These are phyloP conservation scores for Mesoclemmys tuberculata DNA, from an alignment of 2,113 vertebrate genomes.

Conservation along the genomic window DNA sequence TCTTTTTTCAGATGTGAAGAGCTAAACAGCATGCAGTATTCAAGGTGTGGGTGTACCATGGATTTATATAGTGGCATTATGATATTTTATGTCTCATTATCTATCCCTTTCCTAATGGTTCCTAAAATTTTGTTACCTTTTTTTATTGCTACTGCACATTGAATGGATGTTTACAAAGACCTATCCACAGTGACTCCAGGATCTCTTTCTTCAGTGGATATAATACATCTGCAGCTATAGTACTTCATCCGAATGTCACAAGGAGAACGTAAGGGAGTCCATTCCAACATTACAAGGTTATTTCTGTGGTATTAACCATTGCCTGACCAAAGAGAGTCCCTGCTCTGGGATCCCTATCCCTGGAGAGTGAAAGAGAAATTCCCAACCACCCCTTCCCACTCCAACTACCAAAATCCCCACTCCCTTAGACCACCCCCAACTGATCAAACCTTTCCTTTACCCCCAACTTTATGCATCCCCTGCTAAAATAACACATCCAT, in stretches of 20 bases:
- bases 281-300: conserved; percentile 25
- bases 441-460: neutral
- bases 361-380: conserved; percentile 1
- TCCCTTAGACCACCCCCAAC: neutral
- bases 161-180: too few relatives aligned
- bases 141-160: too few relatives aligned
- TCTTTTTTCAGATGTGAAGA: too few relatives aligned
- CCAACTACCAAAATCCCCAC: neutral
- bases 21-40: too few relatives aligned
- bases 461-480: neutral
- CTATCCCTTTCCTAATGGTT: too few relatives aligned
- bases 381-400: conserved; percentile 6
- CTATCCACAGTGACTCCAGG: too few relatives aligned
- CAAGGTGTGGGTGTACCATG: too few relatives aligned
- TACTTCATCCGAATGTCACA: conserved; percentile 52
- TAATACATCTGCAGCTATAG: neutral
- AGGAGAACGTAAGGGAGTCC: conserved; percentile 41
- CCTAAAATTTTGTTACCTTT: too few relatives aligned
- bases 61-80: too few relatives aligned
- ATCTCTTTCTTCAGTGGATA: too few relatives aligned
- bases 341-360: conserved; percentile 54
- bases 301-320: conserved; percentile 40
- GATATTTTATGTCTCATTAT: too few relatives aligned
- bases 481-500: neutral
- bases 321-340: conserved; percentile 47